phyloP scores from a whole-genome alignment of 30 jellyfish, hydroid and myxozoan genomes.

The Aurelia aurita complex sp. Pacific region DNA sequence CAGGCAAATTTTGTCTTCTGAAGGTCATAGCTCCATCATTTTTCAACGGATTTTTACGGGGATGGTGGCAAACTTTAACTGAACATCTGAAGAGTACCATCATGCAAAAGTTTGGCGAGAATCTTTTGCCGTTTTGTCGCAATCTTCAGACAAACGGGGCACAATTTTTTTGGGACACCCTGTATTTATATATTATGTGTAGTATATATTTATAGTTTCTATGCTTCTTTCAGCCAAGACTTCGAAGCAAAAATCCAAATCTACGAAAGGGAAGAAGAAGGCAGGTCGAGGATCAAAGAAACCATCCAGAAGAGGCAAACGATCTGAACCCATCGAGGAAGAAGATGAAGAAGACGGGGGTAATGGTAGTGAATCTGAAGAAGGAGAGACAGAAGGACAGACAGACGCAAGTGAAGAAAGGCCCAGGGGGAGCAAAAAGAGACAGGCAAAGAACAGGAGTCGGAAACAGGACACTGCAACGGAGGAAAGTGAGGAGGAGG shows the following conservation, averaged over 20 bases:
- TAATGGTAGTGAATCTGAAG: conserved; percentile 19
- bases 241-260: neutral
- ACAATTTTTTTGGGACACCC: too few relatives aligned
- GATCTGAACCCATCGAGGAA: neutral
- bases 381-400: conserved; percentile 8
- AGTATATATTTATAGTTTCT: neutral
- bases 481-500: conserved; percentile 65
- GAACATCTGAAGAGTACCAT: too few relatives aligned
- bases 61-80: too few relatives aligned
- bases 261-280: conserved; percentile 19
- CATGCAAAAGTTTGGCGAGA: too few relatives aligned
- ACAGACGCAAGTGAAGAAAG: conserved; percentile 43
- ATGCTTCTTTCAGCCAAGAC: neutral
- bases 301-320: neutral
- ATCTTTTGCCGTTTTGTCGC: too few relatives aligned
- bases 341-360: conserved; percentile 38
- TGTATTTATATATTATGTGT: too few relatives aligned
- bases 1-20: too few relatives aligned
- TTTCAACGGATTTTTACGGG: too few relatives aligned
- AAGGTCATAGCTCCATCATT: too few relatives aligned
- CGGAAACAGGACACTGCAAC: conserved; percentile 13
- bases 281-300: neutral
- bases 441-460: conserved; percentile 3
- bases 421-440: conserved; percentile 9
- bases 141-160: too few relatives aligned